phyloP scores from a whole-genome alignment of 1,140 invertebrate genomes.

The Drosophila ficusphila region DNA sequence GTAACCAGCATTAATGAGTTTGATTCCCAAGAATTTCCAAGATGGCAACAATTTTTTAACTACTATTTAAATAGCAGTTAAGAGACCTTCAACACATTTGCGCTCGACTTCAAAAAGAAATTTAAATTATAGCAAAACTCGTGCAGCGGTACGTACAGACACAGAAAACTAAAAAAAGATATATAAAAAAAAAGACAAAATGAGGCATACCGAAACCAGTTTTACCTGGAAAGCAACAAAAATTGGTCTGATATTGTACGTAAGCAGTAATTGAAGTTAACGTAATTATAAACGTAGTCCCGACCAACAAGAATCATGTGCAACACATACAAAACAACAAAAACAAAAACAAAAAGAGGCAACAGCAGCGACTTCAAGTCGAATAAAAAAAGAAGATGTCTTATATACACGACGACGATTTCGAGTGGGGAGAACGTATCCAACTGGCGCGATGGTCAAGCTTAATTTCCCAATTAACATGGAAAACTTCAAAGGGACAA shows the following conservation, averaged over 20 bases:
- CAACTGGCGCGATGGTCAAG: constrained; percentile 25
- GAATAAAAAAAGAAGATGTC: constrained; percentile 24
- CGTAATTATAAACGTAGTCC: constrained; percentile 71
- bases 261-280: constrained; percentile 78
- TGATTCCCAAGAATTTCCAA: constrained; percentile 33
- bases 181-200: constrained; percentile 34
- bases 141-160: constrained; percentile 28
- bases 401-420: constrained; percentile 18
- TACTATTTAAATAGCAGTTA: constrained; percentile 55
- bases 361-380: not conserved
- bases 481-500: constrained; percentile 62
- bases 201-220: constrained; percentile 49
- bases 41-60: constrained; percentile 59
- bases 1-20: constrained; percentile 1
- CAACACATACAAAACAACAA: constrained; percentile 15
- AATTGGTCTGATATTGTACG: constrained; percentile 72
- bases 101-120: constrained; percentile 73
- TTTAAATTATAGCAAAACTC: constrained; percentile 75
- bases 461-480: constrained; percentile 71
- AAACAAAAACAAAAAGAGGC: not conserved
- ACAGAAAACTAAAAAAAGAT: constrained; percentile 27
- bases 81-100: constrained; percentile 53
- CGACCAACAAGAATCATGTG: constrained; percentile 39
- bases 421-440: constrained; percentile 13
- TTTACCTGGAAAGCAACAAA: constrained; percentile 49